Base-by-base conservation (phyloP, 1,140 invertebrate genomes). In the Brachionus manjavacas region DNA sequence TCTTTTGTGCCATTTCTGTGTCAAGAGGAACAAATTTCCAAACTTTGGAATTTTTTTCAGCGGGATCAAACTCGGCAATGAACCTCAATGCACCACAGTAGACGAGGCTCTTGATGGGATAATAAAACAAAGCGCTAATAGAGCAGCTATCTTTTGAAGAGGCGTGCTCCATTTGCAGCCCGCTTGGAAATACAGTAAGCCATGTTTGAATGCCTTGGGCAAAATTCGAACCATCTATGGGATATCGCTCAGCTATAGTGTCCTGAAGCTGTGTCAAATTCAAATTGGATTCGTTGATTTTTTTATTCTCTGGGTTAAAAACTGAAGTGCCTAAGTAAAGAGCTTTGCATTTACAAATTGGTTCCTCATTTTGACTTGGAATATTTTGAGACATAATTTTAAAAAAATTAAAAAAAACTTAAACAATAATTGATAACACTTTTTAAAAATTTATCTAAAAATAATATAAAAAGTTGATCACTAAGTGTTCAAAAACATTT, bases 21-120 rank as follows among this genome's bases (percentile, higher is more conserved):
- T 81, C 79, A 25, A 81, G 31, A 39, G 79, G 79, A 64, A 81
- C 79, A 43, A 81, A 81, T 20, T 68, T 35, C 79, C 79, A 81
- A 11, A 23, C 6, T 64, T 35, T 60, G 14, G 23, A 35, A 16
- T 20, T 35, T 43, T 78, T 80, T 11, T 64, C 52, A 23, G 16
- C 14, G 11, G n/a, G n/a, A 25, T 80, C 46, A 39, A 81, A 20
- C 3, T 49, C n/a, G 14, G 11, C 52, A 49, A 76, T 76, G 35
- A 81, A 81, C 14, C 64, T 60, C 16, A 81, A 12, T 14, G 79
- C 79, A 23, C 79, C 79, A 25, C 79, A 81, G 28, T 81, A 81
- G 25, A 81, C 79, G 8, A 81, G 20, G 43, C 79, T 81, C 20
- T 81, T 81, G 6, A 81, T 81, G 11, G 79, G 79, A 68, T 81